Evolutionary conservation across 2,797 vertebrate genomes (phyloP).

Genomic region (Acrossocheilus fasciatus): DNA sequence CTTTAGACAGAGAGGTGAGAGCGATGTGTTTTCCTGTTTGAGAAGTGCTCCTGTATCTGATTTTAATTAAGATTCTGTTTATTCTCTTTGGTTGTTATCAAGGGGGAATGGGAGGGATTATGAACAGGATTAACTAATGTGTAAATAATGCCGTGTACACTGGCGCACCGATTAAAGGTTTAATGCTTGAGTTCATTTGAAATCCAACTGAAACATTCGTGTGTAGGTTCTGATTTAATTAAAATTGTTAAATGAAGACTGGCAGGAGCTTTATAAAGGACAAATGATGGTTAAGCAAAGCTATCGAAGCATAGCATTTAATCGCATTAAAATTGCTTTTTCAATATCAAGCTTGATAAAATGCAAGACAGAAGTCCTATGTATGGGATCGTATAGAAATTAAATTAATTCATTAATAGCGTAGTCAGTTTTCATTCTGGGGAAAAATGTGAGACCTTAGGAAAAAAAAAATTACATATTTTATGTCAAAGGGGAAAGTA

Average conservation of each 20-base stretch:
- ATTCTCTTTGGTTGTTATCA: slow-evolving; percentile 59
- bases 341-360: slow-evolving; percentile 36
- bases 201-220: slow-evolving; percentile 43
- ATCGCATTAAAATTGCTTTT: slow-evolving; percentile 34
- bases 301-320: slow-evolving; percentile 39
- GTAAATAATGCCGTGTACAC: slow-evolving; percentile 65
- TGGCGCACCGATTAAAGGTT: slow-evolving; percentile 48
- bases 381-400: slow-evolving; percentile 8
- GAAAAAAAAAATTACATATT: fast-evolving
- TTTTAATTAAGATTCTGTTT: slow-evolving; percentile 74
- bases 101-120: slow-evolving; percentile 59
- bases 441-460: background rate
- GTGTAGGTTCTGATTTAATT: slow-evolving; percentile 61
- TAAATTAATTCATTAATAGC: background rate
- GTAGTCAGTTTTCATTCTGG: background rate
- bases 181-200: slow-evolving; percentile 52
- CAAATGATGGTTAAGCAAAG: slow-evolving; percentile 46
- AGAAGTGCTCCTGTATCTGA: slow-evolving; percentile 65
- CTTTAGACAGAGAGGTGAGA: slow-evolving; percentile 30
- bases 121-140: slow-evolving; percentile 68
- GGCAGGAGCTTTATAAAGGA: slow-evolving; percentile 51
- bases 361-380: slow-evolving; percentile 6
- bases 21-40: slow-evolving; percentile 60
- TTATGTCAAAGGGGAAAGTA: background rate
- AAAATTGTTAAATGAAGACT: slow-evolving; percentile 50